Evolutionary conservation across 2,797 vertebrate species (phyloP).

Genomic region (Chlorospingus flavigularis): DNA sequence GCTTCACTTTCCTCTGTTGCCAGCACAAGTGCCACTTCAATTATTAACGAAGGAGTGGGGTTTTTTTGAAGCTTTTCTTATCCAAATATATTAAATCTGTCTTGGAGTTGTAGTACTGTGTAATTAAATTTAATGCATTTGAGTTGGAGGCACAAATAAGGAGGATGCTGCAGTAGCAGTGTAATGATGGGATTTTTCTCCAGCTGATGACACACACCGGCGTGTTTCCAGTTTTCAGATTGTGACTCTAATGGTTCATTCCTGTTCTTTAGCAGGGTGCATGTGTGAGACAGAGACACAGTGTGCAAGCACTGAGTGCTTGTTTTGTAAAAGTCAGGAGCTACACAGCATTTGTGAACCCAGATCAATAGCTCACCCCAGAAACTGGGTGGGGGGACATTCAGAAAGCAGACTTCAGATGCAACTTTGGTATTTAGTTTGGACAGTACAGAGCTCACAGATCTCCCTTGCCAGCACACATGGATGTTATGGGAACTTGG

Average conservation of each 20-base stretch:
- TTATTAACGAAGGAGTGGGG: neutral
- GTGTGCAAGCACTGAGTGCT: neutral
- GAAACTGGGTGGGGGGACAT: neutral
- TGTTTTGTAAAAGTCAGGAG: neutral
- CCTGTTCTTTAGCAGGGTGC: neutral
- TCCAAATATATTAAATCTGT: neutral
- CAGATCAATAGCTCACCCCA: neutral
- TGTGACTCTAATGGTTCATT: neutral
- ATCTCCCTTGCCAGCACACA: neutral
- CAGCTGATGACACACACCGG: neutral
- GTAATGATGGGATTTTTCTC: slow-evolving; percentile 3
- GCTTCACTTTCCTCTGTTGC: neutral
- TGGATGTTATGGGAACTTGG: fast-evolving
- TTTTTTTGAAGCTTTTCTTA: slow-evolving; percentile 10
- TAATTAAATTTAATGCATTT: slow-evolving; percentile 42
- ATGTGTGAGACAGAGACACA: neutral
- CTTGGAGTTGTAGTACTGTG: slow-evolving; percentile 4
- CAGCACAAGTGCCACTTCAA: neutral
- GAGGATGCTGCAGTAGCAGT: neutral
- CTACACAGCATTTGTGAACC: neutral
- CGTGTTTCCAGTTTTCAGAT: neutral
- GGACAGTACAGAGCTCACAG: neutral
- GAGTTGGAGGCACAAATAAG: slow-evolving; percentile 7
- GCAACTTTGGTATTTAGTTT: neutral
- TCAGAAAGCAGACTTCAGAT: neutral